Evolutionary conservation across 2,797 vertebrate species (phyloP).

Genomic region (Lepilemur ruficaudatus): DNA sequence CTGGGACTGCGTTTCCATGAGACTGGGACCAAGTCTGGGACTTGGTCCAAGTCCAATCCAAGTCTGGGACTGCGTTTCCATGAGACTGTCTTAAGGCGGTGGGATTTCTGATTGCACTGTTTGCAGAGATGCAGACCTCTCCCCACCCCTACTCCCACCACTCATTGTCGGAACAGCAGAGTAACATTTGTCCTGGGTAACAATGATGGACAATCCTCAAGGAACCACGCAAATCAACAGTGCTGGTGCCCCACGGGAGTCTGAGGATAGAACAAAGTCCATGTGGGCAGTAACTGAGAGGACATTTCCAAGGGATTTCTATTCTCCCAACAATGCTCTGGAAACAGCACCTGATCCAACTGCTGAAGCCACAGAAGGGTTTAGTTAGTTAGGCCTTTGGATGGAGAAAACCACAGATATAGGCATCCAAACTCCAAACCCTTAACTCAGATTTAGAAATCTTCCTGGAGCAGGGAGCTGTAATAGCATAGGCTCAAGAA

Average conservation of each 20-base stretch:
- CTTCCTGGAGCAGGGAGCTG: background rate
- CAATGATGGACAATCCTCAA: background rate
- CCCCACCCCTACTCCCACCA: accelerated
- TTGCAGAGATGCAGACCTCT: background rate
- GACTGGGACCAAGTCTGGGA: background rate
- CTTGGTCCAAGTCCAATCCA: too few species aligned
- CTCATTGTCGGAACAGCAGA: background rate
- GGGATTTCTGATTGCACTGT: background rate
- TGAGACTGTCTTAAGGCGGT: background rate
- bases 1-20: background rate
- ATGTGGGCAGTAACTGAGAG: background rate
- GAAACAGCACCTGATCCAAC: background rate
- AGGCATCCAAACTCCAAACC: background rate
- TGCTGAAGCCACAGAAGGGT: background rate
- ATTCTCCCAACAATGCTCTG: background rate
- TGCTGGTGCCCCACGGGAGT: background rate
- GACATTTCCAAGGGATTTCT: background rate
- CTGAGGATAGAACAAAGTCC: background rate
- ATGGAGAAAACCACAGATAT: background rate
- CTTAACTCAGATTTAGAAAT: background rate
- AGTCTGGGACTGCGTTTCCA: background rate
- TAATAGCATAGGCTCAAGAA: background rate
- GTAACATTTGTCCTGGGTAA: background rate
- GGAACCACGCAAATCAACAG: background rate
- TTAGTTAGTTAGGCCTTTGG: background rate